phyloP scores from a whole-genome alignment of 2,888 invertebrate species.

The Theretra japonica region DNA sequence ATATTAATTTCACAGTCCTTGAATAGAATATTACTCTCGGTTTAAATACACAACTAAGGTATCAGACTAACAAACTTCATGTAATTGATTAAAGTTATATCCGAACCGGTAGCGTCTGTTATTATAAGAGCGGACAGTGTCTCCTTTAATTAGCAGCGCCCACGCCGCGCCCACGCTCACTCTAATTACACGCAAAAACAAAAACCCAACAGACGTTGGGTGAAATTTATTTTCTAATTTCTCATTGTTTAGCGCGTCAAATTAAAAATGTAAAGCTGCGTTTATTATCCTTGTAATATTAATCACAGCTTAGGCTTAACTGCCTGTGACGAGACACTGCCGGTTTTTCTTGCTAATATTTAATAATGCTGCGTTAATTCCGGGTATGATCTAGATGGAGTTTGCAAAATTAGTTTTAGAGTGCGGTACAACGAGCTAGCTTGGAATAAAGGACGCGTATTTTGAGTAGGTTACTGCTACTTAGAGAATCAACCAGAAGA shows the following conservation, averaged over 20 bases:
- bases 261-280: constrained; percentile 72
- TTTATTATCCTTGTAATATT: constrained; percentile 47
- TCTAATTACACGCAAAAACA: constrained; percentile 80
- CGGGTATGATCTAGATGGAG: neutral
- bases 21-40: neutral
- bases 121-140: constrained; percentile 43
- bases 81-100: neutral
- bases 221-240: constrained; percentile 76
- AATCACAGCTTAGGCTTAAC: constrained; percentile 31
- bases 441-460: too few species aligned
- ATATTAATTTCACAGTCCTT: neutral
- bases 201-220: constrained; percentile 69
- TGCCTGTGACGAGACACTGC: constrained; percentile 1
- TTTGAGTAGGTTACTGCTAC: too few species aligned
- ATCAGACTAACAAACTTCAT: neutral
- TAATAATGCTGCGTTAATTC: neutral
- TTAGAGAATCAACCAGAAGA: too few species aligned
- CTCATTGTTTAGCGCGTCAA: constrained; percentile 61
- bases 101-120: neutral
- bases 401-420: neutral
- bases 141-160: constrained; percentile 75
- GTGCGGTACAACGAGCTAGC: neutral
- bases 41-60: neutral
- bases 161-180: constrained; percentile 60
- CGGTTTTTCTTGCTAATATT: constrained; percentile 2